Evolutionary conservation across 2,797 vertebrate genomes (phyloP).

Genomic region (Taenioides sp.): DNA sequence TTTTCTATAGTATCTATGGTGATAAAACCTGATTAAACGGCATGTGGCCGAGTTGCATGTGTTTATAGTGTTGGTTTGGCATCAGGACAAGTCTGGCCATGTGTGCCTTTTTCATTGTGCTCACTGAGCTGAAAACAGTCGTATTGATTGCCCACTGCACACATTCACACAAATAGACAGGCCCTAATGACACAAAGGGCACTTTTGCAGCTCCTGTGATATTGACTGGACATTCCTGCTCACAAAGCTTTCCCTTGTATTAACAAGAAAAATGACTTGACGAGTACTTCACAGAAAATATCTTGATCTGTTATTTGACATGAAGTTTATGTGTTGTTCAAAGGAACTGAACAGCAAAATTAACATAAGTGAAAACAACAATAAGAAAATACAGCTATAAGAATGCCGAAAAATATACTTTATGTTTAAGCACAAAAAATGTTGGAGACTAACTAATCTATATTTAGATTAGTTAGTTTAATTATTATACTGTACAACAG

Average conservation of each 20-base stretch:
- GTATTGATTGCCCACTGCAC: conserved; percentile 47
- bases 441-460: too few species aligned
- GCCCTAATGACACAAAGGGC: conserved; percentile 14
- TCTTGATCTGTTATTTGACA: neutral
- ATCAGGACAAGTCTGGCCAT: conserved; percentile 26
- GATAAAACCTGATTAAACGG: conserved; percentile 65
- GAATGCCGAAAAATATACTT: too few species aligned
- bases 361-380: neutral
- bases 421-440: too few species aligned
- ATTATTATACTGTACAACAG: too few species aligned
- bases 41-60: conserved; percentile 49
- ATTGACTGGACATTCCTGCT: conserved; percentile 20
- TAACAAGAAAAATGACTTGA: neutral
- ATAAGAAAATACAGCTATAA: neutral
- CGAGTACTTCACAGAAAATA: neutral
- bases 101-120: conserved; percentile 33
- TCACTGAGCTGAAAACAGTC: conserved; percentile 49
- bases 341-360: neutral
- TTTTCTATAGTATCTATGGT: conserved; percentile 67
- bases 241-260: conserved; percentile 11
- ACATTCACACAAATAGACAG: conserved; percentile 34
- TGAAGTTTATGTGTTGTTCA: neutral
- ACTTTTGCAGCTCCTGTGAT: conserved; percentile 13
- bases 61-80: conserved; percentile 25
- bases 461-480: too few species aligned